These are phyloP conservation scores for Drosophila paulistorum DNA, from an alignment of 1,140 invertebrate species.

Conservation along the genomic window DNA sequence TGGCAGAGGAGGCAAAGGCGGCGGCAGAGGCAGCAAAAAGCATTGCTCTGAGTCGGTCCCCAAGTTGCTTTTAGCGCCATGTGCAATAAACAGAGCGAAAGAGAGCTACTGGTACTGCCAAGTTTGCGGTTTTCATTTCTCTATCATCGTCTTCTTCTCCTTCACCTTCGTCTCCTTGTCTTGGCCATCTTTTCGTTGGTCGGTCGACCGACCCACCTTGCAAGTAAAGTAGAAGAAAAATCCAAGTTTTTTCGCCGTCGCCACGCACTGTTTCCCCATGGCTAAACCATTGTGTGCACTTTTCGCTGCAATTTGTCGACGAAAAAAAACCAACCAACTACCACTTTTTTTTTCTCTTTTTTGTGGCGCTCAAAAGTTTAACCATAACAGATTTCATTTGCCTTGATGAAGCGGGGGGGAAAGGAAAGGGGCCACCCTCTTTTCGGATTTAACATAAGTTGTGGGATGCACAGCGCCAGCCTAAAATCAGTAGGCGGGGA, in stretches of 20 bases:
- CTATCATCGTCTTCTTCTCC: slow-evolving; percentile 15
- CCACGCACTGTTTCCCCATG: slow-evolving; percentile 72
- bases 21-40: slow-evolving; percentile 41
- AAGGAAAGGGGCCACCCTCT: too few species aligned
- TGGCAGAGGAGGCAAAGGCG: neutral
- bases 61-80: slow-evolving; percentile 72
- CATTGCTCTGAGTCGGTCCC: slow-evolving; percentile 35
- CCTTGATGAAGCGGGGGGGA: neutral
- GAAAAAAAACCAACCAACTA: slow-evolving; percentile 37
- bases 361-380: slow-evolving; percentile 57
- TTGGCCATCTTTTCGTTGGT: slow-evolving; percentile 8
- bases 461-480: too few species aligned
- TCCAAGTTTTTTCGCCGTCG: slow-evolving; percentile 51
- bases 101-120: slow-evolving; percentile 41
- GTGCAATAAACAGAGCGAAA: slow-evolving; percentile 69
- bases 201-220: slow-evolving; percentile 49
- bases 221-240: slow-evolving; percentile 63
- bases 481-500: too few species aligned
- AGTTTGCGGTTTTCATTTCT: slow-evolving; percentile 60
- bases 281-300: slow-evolving; percentile 66
- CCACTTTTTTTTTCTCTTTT: slow-evolving; percentile 32
- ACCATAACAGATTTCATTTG: slow-evolving; percentile 71
- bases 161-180: neutral
- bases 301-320: slow-evolving; percentile 76
- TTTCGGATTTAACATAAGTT: too few species aligned